Base-by-base conservation (phyloP, 2,113 vertebrate genomes). In the Bostrychus sinensis region DNA sequence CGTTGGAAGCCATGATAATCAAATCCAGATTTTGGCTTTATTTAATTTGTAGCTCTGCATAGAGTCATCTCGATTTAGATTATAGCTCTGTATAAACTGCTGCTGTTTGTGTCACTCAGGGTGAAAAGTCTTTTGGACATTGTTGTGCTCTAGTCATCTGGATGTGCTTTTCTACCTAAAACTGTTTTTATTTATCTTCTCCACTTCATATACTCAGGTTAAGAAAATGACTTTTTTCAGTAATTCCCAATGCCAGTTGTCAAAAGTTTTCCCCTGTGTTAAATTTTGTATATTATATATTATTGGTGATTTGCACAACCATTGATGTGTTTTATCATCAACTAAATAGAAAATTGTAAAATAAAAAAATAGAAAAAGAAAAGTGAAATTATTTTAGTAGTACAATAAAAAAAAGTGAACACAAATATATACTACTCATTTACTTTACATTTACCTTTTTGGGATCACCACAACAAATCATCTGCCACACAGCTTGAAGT, bases 21-120 rank as follows among this genome's bases (percentile, higher is more conserved):
- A 78, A 86, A 86, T 89, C 84, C 88, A 91, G 90, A 86, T 88
- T 88, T 68, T 63, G 72, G 78, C 78, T 88, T 88, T 84, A 87
- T 89, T 91, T 92, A 90, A 93, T 93, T 91, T 93, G 89, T 92
- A 91, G 87, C 88, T 89, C 79, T 61, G 77, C 83, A 81, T 75
- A 82, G 74, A 88, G 82, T 87, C 87, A 88, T 90, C 82, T 86
- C 73, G 72, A 86, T 89, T 78, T 81, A 89, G 89, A 91, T 89
- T 86, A 89, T 77, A 85, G 83, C 79, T 79, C 84, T 69, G 70
- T 74, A 80, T 91, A 91, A 91, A 88, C 77, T 69, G 53, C 53
- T 67, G 80, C 76, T 57, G 76, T 80, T 81, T 37, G 55, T 66
- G 72, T 88, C 81, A 80, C 64, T 74, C 61, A 54, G 74, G 74